These are phyloP conservation scores for Eupristina koningsbergeri DNA, from an alignment of 1,140 invertebrate genomes.

Conservation along the genomic window DNA sequence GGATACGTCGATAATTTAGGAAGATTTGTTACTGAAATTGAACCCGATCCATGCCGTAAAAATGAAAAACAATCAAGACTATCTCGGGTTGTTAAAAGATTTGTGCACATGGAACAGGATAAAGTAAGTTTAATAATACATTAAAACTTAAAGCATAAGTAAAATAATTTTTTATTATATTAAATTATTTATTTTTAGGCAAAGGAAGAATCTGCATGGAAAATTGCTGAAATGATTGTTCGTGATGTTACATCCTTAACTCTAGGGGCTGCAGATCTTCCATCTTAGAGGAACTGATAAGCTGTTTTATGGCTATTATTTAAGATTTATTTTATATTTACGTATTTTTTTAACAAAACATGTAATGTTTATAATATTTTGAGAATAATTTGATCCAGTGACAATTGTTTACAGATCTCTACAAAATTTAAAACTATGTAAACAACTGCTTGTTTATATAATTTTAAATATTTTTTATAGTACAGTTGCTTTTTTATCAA, in stretches of 20 bases:
- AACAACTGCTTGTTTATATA: not conserved
- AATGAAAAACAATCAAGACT: conserved; percentile 75
- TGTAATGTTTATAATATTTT: conserved; percentile 19
- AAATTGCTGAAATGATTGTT: conserved; percentile 95
- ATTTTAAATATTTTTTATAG: conserved; percentile 15
- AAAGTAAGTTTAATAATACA: conserved; percentile 72
- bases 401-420: not conserved
- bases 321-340: conserved; percentile 29
- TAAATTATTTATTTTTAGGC: conserved; percentile 72
- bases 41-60: conserved; percentile 85
- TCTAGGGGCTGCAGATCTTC: conserved; percentile 71
- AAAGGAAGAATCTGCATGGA: conserved; percentile 94
- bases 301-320: conserved; percentile 24
- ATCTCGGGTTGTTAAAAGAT: conserved; percentile 81
- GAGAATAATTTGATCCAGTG: conserved; percentile 14
- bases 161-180: conserved; percentile 22
- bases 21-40: conserved; percentile 90
- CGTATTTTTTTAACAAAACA: not conserved
- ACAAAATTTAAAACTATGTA: no score
- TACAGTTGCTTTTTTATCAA: conserved; percentile 32
- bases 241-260: conserved; percentile 92
- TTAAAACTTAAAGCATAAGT: not conserved
- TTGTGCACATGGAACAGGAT: conserved; percentile 86
- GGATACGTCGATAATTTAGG: conserved; percentile 89
- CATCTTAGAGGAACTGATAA: conserved; percentile 61